Percentiles rank a stretch among this genome's conserved stretches.
Evolutionary conservation across 2,888 invertebrate genomes (phyloP).

Genomic region (Hydroisotoma schaefferi): DNA sequence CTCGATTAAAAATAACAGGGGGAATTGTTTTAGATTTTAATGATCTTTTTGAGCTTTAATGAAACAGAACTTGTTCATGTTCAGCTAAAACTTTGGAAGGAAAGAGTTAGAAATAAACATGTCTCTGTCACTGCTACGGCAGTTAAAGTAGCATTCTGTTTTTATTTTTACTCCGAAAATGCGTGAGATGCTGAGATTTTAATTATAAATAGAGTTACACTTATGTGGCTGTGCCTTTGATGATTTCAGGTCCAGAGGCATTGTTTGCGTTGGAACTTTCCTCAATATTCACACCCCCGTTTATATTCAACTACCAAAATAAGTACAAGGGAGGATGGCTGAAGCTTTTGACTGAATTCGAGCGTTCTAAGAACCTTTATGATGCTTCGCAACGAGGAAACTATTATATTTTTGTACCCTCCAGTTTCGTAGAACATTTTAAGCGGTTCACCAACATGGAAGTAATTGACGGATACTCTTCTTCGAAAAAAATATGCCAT

Average conservation of each 20-base stretch:
- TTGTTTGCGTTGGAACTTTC: slow-evolving; percentile 41
- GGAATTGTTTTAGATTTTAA: no score
- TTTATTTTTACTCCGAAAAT: no score
- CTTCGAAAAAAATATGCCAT: not conserved
- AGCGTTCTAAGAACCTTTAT: slow-evolving; percentile 43
- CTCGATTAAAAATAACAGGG: no score
- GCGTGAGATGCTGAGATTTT: not conserved
- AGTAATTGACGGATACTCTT: slow-evolving; percentile 11
- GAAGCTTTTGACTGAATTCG: slow-evolving; percentile 44
- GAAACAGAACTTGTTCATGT: no score
- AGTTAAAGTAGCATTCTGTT: no score
- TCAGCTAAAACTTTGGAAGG: no score
- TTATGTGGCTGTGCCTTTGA: not conserved
- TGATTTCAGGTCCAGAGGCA: slow-evolving; percentile 38
- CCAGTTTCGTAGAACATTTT: slow-evolving; percentile 42
- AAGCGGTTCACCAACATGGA: slow-evolving; percentile 42
- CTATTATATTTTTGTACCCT: slow-evolving; percentile 40
- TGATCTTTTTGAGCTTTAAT: no score
- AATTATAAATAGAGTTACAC: not conserved
- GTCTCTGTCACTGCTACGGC: no score
- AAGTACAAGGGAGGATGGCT: slow-evolving; percentile 47
- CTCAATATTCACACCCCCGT: slow-evolving; percentile 41
- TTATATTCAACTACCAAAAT: slow-evolving; percentile 46
- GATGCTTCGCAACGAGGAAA: slow-evolving; percentile 36
- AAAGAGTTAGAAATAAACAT: no score